Percentiles rank a stretch among this genome's conserved stretches.
Evolutionary conservation across 1,140 invertebrate genomes (phyloP).

Genomic region (Sinella curviseta): DNA sequence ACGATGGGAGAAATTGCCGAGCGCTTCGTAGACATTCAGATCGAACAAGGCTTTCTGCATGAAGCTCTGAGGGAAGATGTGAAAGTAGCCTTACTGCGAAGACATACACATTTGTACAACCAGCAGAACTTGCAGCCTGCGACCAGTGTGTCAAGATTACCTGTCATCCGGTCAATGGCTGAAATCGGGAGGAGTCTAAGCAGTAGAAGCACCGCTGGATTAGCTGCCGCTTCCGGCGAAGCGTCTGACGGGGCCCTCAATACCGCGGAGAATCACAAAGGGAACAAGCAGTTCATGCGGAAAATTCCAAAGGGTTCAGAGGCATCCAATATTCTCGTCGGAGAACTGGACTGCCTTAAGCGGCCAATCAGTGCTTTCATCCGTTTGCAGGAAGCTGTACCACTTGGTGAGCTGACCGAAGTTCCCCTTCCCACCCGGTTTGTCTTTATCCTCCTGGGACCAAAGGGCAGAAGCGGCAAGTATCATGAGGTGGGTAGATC

Average conservation of each 20-base stretch:
- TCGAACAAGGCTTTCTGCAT: conserved; percentile 3
- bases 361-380: conserved; percentile 52
- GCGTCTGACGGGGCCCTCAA: not conserved
- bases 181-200: not conserved
- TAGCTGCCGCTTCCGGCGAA: not conserved
- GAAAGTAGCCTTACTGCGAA: conserved; percentile 15
- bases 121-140: conserved; percentile 50
- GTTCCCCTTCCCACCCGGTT: conserved; percentile 54
- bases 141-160: conserved; percentile 51
- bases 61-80: not conserved
- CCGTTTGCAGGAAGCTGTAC: conserved; percentile 49
- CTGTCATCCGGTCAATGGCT: conserved; percentile 39
- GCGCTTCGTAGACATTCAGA: conserved; percentile 18
- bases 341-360: conserved; percentile 51
- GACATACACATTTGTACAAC: conserved; percentile 15
- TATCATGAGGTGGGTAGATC: conserved; percentile 54
- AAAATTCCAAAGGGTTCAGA: conserved; percentile 55
- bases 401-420: conserved; percentile 54
- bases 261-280: not conserved
- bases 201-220: not conserved
- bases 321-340: conserved; percentile 54
- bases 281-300: conserved; percentile 52
- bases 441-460: conserved; percentile 53
- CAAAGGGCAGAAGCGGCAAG: conserved; percentile 42
- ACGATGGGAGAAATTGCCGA: conserved; percentile 1